A percentile compares a stretch with the other conserved stretches of the same genome.
Evolutionary conservation across 53 echinoderm and acorn worm species (phyloP).

Genomic region (Hippasteria phrygiana): DNA sequence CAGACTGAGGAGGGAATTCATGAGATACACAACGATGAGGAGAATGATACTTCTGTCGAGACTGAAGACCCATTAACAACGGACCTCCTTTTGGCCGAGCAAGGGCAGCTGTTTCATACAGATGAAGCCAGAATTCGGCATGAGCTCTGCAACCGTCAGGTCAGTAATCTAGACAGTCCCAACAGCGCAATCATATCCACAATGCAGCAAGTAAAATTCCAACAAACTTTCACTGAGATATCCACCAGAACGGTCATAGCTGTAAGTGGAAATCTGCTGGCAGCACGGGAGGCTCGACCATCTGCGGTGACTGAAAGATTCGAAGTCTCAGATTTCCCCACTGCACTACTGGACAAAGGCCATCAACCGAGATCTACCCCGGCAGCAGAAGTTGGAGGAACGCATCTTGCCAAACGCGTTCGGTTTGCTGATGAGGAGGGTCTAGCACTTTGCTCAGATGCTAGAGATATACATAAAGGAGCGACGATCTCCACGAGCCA

Average conservation of each 20-base stretch:
- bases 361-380: not conserved
- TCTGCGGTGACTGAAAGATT: not conserved
- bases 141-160: not conserved
- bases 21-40: not conserved
- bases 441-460: not conserved
- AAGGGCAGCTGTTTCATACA: constrained; percentile 36
- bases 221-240: constrained; percentile 9
- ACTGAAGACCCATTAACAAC: constrained; percentile 35
- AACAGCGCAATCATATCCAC: not conserved
- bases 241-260: constrained; percentile 6
- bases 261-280: not conserved
- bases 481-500: no score
- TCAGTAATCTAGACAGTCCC: not conserved
- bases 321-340: not conserved
- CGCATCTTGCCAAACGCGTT: not conserved
- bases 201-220: constrained; percentile 14
- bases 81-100: constrained; percentile 35
- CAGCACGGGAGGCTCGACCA: not conserved
- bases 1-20: not conserved
- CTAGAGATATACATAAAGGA: not conserved
- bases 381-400: not conserved
- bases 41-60: constrained; percentile 11
- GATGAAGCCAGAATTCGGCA: not conserved
- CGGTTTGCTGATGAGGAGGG: constrained; percentile 28
- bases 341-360: not conserved